These are phyloP conservation scores for Sepiola atlantica DNA, from an alignment of 2,888 invertebrate genomes.

Conservation along the genomic window DNA sequence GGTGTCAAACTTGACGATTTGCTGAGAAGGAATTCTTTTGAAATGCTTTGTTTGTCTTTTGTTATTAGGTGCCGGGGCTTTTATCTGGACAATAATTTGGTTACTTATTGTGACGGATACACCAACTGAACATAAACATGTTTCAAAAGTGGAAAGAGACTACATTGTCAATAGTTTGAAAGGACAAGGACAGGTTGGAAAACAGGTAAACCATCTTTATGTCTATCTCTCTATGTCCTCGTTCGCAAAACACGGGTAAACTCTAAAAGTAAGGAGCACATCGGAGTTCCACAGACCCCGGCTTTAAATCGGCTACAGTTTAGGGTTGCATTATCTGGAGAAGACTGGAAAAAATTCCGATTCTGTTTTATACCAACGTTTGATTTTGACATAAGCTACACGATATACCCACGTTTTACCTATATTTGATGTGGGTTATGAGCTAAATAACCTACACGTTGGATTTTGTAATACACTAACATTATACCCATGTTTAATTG, in stretches of 20 bases:
- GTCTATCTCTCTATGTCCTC: neutral
- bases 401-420: too few relatives aligned
- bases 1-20: too few relatives aligned
- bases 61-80: conserved; percentile 73
- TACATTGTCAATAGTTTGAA: conserved; percentile 62
- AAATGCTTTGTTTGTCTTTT: neutral
- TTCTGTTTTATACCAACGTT: too few relatives aligned
- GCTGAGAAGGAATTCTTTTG: too few relatives aligned
- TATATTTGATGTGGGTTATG: too few relatives aligned
- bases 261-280: neutral
- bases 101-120: conserved; percentile 77
- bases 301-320: too few relatives aligned
- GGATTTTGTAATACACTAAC: too few relatives aligned
- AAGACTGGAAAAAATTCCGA: too few relatives aligned
- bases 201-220: conserved; percentile 49
- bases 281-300: neutral
- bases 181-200: conserved; percentile 50
- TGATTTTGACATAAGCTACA: too few relatives aligned
- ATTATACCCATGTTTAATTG: too few relatives aligned
- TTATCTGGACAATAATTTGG: conserved; percentile 76
- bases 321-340: too few relatives aligned
- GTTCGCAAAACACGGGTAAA: neutral
- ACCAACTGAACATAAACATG: conserved; percentile 78
- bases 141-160: conserved; percentile 72
- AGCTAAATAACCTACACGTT: too few relatives aligned